Base-by-base conservation (phyloP, 2,113 vertebrate genomes). In the Podiceps cristatus region DNA sequence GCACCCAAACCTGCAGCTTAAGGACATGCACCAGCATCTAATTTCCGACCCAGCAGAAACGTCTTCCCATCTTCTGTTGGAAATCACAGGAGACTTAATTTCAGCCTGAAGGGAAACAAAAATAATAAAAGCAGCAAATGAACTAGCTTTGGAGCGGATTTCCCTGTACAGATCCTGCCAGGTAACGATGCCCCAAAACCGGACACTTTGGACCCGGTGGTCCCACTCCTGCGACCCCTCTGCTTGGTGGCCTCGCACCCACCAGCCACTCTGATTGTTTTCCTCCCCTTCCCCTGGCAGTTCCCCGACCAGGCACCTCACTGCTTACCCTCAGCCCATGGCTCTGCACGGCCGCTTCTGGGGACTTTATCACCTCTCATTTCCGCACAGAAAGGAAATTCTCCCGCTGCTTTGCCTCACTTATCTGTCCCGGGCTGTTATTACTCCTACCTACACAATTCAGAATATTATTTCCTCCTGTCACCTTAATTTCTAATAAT, bases 401-500 rank as follows among this genome's bases (percentile, higher is more conserved):
- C 63, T 72, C 58, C 63, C 2, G 3, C 72, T 89, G 83, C 40
- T 95, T 86, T 77, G 22, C 58, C 55, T 76, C 9, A 3, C 62
- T 75, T 47, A 40, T 62, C 45, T 56, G 79, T 71, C 37, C 23
- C 2, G 3, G 83, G 58, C 67, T 78, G 45, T 56, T 86, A 86
- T 66, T 86, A 66, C 59, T 89, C 63, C 83, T 77, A 52, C 84
- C 89, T 66, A 69, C 28, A 69, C 73, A 60, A 23, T 33, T 83
- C 40, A 19, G 89, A 58, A 22, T 84, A 62, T 95, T 89, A 81
- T 50, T 91, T 52, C 80, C 64, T 87, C 69, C 24, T 59, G 84
- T 68, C 95, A 89, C 90, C 79, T 89, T 94, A 62, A 94, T 93
- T 93, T 87, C 90, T 77, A 91, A 74, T 91, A 93, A 95, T 95